These are phyloP conservation scores for Labeo rohita DNA, from an alignment of 2,113 vertebrate species.

Conservation along the genomic window DNA sequence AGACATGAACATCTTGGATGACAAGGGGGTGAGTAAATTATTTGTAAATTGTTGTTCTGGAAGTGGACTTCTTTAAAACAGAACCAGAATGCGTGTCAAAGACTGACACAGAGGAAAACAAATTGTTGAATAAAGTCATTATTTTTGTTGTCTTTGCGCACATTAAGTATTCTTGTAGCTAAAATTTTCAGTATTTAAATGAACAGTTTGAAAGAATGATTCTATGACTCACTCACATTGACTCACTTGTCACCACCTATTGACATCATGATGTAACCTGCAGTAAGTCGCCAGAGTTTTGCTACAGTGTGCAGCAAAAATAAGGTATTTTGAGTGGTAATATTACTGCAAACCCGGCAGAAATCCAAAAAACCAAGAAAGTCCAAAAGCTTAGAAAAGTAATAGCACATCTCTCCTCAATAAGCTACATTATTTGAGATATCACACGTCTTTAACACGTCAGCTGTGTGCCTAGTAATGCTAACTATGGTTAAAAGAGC, in stretches of 20 bases:
- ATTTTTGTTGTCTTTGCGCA: too few species aligned
- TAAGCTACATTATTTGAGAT: background rate
- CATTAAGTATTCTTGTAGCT: too few species aligned
- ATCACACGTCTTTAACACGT: too few species aligned
- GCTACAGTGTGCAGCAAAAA: background rate
- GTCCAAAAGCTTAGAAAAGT: background rate
- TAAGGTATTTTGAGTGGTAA: background rate
- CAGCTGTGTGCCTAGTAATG: background rate
- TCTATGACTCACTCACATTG: background rate
- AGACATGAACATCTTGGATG: too few species aligned
- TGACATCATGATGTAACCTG: background rate
- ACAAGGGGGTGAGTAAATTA: too few species aligned
- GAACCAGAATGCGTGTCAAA: too few species aligned
- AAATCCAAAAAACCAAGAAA: background rate
- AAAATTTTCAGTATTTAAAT: background rate
- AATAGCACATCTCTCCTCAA: background rate
- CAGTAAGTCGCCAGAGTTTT: background rate
- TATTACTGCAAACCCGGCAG: background rate
- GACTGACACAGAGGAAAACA: too few species aligned
- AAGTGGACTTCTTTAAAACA: too few species aligned
- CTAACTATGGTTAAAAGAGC: background rate
- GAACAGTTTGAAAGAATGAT: background rate
- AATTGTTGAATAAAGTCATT: too few species aligned
- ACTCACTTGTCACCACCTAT: background rate
- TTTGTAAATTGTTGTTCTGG: too few species aligned